phyloP scores from a whole-genome alignment of 2,797 vertebrate genomes.

The Erethizon dorsatum region DNA sequence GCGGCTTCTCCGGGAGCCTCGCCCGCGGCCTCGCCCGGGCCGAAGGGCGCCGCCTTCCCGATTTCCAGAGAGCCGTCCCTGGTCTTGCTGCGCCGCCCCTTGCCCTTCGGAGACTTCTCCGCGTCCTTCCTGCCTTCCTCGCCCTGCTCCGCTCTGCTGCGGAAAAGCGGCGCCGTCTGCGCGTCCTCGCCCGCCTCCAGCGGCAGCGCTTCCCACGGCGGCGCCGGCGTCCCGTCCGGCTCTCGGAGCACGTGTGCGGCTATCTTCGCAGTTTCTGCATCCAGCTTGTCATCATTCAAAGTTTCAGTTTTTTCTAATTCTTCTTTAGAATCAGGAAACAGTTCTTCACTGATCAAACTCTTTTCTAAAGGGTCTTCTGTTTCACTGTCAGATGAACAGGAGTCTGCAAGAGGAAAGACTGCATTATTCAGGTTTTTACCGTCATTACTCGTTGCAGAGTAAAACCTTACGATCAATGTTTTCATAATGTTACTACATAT shows the following conservation, averaged over 20 bases:
- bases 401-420: conserved; percentile 91
- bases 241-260: conserved; percentile 86
- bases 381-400: conserved; percentile 96
- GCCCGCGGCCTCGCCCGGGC: conserved; percentile 86
- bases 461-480: neutral
- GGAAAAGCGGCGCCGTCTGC: conserved; percentile 89
- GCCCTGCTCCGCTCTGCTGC: conserved; percentile 88
- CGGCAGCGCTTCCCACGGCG: conserved; percentile 81
- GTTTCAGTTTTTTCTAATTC: conserved; percentile 90
- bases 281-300: conserved; percentile 85
- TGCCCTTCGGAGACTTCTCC: conserved; percentile 92
- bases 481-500: neutral
- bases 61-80: conserved; percentile 92
- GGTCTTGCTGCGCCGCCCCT: conserved; percentile 92
- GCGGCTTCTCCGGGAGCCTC: conserved; percentile 82
- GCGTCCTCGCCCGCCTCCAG: conserved; percentile 90
- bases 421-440: conserved; percentile 18
- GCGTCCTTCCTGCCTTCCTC: conserved; percentile 90
- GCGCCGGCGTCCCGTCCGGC: conserved; percentile 78
- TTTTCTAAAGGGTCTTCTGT: conserved; percentile 94
- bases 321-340: conserved; percentile 89
- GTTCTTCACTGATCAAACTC: conserved; percentile 91
- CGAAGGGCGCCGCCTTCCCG: conserved; percentile 85
- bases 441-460: conserved; percentile 36
- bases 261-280: conserved; percentile 90